phyloP scores from a whole-genome alignment of 2,888 invertebrate species.

The Phengaris arion region DNA sequence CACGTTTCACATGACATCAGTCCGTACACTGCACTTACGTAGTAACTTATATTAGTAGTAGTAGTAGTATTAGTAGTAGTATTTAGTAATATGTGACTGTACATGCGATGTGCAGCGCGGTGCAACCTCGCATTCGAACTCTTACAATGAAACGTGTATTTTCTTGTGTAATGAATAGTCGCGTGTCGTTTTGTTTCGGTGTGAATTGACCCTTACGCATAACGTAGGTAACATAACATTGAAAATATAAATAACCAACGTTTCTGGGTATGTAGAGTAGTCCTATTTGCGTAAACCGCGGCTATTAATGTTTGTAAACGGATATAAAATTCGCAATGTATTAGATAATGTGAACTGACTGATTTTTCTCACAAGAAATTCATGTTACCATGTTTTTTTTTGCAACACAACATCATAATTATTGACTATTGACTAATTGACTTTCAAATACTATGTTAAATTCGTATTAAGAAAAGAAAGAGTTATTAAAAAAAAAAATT shows the following conservation, averaged over 20 bases:
- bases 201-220: neutral
- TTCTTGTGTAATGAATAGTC: too few species aligned
- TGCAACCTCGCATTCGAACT: too few species aligned
- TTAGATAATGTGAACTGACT: conserved; percentile 3
- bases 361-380: neutral
- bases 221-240: neutral
- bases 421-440: neutral
- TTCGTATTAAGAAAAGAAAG: too few species aligned
- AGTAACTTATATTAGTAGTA: too few species aligned
- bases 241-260: neutral
- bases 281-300: conserved; percentile 4
- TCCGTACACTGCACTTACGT: too few species aligned
- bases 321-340: conserved; percentile 8
- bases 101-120: too few species aligned
- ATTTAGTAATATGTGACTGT: too few species aligned
- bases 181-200: too few species aligned
- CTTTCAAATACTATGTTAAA: neutral
- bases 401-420: conserved; percentile 2
- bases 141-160: too few species aligned
- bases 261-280: conserved; percentile 16
- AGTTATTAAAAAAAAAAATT: too few species aligned
- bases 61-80: too few species aligned
- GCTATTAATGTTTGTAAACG: neutral
- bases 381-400: neutral
- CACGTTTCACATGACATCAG: too few species aligned